phyloP scores from a whole-genome alignment of 35 echinoderm and acorn worm species.

The Ptychodera flava region DNA sequence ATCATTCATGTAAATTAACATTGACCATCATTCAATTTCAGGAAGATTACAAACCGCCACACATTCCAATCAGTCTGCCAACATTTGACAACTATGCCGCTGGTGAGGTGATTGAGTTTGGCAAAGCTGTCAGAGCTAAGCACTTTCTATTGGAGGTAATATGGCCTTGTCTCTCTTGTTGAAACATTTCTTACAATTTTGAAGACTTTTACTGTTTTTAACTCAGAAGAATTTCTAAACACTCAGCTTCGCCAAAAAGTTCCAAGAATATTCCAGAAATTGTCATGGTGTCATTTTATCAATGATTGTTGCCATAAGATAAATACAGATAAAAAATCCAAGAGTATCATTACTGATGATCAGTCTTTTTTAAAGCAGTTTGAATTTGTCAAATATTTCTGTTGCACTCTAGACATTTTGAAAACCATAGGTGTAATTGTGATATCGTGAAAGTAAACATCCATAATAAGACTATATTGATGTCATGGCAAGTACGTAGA shows the following conservation, averaged over 20 bases:
- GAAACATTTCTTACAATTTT: background rate
- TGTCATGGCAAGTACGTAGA: too few species aligned
- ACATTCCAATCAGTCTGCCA: constrained; percentile 37
- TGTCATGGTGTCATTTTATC: background rate
- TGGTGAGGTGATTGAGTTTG: constrained; percentile 18
- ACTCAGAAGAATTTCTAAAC: background rate
- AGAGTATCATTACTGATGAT: too few species aligned
- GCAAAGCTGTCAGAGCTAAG: constrained; percentile 19
- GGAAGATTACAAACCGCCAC: constrained; percentile 50
- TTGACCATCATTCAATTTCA: constrained; percentile 18
- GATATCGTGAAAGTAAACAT: too few species aligned
- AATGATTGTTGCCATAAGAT: background rate
- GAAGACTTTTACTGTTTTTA: background rate
- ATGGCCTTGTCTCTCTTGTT: background rate
- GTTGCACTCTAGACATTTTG: too few species aligned
- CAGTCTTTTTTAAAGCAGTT: too few species aligned
- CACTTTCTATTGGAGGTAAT: constrained; percentile 61
- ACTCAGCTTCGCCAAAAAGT: background rate
- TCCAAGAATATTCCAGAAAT: background rate
- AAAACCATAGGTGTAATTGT: too few species aligned
- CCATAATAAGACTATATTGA: too few species aligned
- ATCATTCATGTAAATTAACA: background rate
- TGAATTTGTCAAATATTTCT: too few species aligned
- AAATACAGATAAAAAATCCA: background rate
- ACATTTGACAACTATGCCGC: constrained; percentile 18